These are phyloP conservation scores for Craniophora ligustri DNA, from an alignment of 2,888 invertebrate species.

Conservation along the genomic window DNA sequence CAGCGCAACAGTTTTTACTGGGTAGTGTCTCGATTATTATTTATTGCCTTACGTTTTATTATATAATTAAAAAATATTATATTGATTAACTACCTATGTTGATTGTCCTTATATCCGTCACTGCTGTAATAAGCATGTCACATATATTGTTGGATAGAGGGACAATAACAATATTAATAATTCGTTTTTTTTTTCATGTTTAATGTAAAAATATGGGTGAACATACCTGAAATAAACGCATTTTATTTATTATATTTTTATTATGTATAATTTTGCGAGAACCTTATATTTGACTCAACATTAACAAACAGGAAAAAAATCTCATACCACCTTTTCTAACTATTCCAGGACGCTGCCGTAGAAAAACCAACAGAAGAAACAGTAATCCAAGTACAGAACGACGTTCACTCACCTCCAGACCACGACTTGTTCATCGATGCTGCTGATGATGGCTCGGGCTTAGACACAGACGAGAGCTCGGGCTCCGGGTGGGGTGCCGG, in stretches of 20 bases:
- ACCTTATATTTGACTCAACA: too few species aligned
- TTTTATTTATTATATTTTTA: too few species aligned
- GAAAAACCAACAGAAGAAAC: conserved; percentile 72
- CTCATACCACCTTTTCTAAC: conserved; percentile 21
- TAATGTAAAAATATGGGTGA: too few species aligned
- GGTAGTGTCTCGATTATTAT: conserved; percentile 20
- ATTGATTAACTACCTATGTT: too few species aligned
- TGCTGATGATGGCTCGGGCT: conserved; percentile 90
- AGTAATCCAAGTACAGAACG: conserved; percentile 71
- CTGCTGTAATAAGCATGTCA: too few species aligned
- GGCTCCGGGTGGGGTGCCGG: conserved; percentile 94
- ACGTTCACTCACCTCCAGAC: conserved; percentile 81
- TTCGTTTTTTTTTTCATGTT: too few species aligned
- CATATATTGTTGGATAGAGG: too few species aligned
- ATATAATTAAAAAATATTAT: too few species aligned
- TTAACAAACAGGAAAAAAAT: neutral
- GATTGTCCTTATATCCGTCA: too few species aligned
- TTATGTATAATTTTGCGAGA: too few species aligned
- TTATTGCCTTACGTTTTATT: conserved; percentile 4
- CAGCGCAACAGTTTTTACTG: conserved; percentile 52
- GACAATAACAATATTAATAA: too few species aligned
- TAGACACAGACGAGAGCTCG: conserved; percentile 94
- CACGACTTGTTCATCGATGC: conserved; percentile 93
- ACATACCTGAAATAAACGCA: too few species aligned
- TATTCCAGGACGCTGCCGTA: conserved; percentile 79